A percentile compares a stretch with the other conserved stretches of the same genome.
Conservation (phyloP, 2,113 vertebrate genomes). For the Malurus alboscapulatus region DNA sequence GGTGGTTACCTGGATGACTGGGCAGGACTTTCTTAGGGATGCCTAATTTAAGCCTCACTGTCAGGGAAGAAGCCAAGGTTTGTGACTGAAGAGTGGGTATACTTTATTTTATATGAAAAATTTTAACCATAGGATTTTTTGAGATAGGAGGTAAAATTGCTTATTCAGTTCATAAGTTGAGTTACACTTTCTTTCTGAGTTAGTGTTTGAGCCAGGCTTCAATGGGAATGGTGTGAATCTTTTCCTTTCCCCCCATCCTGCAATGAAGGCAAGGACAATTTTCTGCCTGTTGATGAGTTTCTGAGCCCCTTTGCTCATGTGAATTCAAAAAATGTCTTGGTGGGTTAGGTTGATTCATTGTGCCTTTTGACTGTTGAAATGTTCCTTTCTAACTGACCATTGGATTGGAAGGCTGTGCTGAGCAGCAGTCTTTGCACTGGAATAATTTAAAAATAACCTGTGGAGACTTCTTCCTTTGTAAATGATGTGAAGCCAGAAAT, state of each 20-base stretch:
- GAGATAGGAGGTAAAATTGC: neutral
- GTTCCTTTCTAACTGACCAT: neutral
- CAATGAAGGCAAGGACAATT: neutral
- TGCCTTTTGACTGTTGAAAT: neutral
- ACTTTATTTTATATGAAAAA: neutral
- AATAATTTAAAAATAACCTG: constrained; percentile 8
- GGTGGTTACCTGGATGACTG: neutral
- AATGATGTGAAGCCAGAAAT: constrained; percentile 4
- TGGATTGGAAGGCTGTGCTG: neutral
- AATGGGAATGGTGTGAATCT: neutral
- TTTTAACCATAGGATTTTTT: neutral
- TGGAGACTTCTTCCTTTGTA: neutral
- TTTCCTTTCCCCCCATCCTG: accelerated
- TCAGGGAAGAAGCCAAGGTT: neutral
- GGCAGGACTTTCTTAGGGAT: neutral
- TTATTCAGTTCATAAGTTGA: neutral
- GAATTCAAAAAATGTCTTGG: neutral
- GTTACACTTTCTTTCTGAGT: neutral
- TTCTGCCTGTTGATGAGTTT: neutral
- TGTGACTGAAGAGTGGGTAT: neutral
- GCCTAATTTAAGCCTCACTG: neutral
- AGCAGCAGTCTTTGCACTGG: neutral
- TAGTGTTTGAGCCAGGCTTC: neutral
- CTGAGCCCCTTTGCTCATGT: neutral
- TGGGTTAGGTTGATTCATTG: neutral